Base-by-base conservation (phyloP, 2,113 vertebrate genomes). In the Vanacampus margaritifer region DNA sequence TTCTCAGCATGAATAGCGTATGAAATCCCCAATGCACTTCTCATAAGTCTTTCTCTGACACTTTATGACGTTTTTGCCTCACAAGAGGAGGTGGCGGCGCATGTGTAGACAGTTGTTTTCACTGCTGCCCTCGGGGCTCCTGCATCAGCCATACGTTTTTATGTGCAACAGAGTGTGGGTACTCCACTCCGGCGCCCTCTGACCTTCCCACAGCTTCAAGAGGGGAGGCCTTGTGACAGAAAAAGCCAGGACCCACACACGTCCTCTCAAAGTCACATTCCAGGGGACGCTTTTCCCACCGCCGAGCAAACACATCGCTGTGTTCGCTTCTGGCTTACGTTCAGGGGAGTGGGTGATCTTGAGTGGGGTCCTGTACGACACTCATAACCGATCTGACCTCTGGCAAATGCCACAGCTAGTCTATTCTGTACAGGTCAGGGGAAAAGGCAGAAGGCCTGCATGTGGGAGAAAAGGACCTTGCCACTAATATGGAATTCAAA, bases 201-300 rank as follows among this genome's bases (percentile, higher is more conserved):
- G 82, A 90, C 83, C 81, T 80, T 21, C 53, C 51, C 70, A 69
- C 68, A 79, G 76, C 72, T 85, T 81, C 80, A 79, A 76, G 83
- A 88, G 78, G 78, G 82, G 75, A 79, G 60, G 63, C 45, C 73
- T 79, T 87, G 79, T 79, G 65, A 69, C 70, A 82, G 79, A 84
- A 90, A 57, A 87, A 85, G 58, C 75, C 74, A 84, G 84, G 80
- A 78, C 68, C 87, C 89, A 89, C 86, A 88, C 73, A 76, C 32
- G 73, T 79, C 69, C 73, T 77, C 78, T 67, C 78, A 71, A 81
- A 90, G 79, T 87, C 84, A 86, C 87, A 92, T 92, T 90, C 91
- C 89, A 75, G 71, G 23, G 75, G 66, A 87, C 65, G 73, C 85
- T 80, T 92, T 92, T 92, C 90, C 91, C 91, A 92, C 85, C 82